Conservation (phyloP, 2,797 vertebrate species). For the Micromesistius poutassou region DNA sequence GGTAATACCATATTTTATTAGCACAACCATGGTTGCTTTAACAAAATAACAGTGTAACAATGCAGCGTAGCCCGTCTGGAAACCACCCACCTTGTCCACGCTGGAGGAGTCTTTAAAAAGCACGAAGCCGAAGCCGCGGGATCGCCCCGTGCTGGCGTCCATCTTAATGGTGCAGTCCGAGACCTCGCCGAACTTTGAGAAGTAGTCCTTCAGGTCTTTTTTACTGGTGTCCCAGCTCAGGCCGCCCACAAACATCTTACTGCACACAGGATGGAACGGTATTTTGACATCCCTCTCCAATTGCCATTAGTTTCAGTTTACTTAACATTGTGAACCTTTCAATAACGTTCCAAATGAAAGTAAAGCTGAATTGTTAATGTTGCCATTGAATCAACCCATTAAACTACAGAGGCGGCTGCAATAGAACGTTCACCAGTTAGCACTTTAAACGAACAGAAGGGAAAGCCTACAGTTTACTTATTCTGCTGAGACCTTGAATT, state of each 20-base stretch:
- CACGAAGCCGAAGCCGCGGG: slow-evolving; percentile 95
- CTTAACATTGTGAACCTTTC: not conserved
- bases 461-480: not conserved
- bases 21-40: not conserved
- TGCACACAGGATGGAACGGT: slow-evolving; percentile 49
- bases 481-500: not conserved
- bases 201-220: slow-evolving; percentile 98
- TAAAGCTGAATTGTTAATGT: not conserved
- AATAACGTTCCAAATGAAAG: not conserved
- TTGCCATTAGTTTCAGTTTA: not conserved
- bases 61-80: not conserved
- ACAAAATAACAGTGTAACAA: not conserved
- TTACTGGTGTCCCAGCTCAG: slow-evolving; percentile 99
- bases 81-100: slow-evolving; percentile 83
- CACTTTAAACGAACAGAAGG: not conserved
- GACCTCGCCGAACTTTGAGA: slow-evolving; percentile 94
- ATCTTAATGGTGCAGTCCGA: slow-evolving; percentile 98
- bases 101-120: slow-evolving; percentile 91
- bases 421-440: not conserved
- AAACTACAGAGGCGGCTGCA: no score
- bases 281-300: not conserved
- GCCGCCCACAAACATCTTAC: slow-evolving; percentile 98
- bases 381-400: not conserved
- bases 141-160: slow-evolving; percentile 92
- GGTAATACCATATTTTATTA: no score